Base-by-base conservation (phyloP, 2,888 invertebrate species). In the Sarcophaga subvicina region DNA sequence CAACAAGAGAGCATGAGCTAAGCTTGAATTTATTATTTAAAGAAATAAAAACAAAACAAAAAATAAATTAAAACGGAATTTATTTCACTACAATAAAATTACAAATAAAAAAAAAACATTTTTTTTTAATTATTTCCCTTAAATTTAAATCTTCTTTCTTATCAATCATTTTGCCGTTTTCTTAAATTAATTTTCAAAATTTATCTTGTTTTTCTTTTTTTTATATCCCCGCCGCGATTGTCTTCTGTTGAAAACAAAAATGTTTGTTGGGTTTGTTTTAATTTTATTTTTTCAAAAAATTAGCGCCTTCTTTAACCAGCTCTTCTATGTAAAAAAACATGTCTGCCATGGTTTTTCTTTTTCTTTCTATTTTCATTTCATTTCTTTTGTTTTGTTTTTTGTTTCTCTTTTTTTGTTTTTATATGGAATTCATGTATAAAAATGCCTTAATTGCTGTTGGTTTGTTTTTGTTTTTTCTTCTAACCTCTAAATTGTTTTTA, bases 201-300 rank as follows among this genome's bases (percentile, higher is more conserved):
- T 37, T 37, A 37, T 37, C 8, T 37, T 37, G n/a, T 67, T 67
- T 67, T 67, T n/a, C 6, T n/a, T 67, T 10, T 37, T 1, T 67
- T 67, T 71, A 47, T 80, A 71, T 76, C 62, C 80, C 76, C 71
- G 80, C 76, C 80, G 79, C 54, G 84, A 85, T 85, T 85, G 80
- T 86, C 86, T 84, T 84, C 80, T 37, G 66, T 75, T 71, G 81
- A 83, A 84, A 84, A 82, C 79, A 84, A 87, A 87, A 84, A 75
- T 75, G 47, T 84, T 87, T 78, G 78, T 69, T 83, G 86, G 86
- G 83, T 77, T 80, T n/a, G 37, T 37, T 37, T 37, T 37, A 0
- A 6, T 37, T 47, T 62, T 70, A 45, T 59, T 27, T 62, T 59
- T 49, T 27, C 47, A 45, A 67, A 45, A 45, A 45, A 45, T 62